Percentiles rank a stretch among this genome's conserved stretches.
phyloP scores from a whole-genome alignment of 2,888 invertebrate species.

The Timema podura region DNA sequence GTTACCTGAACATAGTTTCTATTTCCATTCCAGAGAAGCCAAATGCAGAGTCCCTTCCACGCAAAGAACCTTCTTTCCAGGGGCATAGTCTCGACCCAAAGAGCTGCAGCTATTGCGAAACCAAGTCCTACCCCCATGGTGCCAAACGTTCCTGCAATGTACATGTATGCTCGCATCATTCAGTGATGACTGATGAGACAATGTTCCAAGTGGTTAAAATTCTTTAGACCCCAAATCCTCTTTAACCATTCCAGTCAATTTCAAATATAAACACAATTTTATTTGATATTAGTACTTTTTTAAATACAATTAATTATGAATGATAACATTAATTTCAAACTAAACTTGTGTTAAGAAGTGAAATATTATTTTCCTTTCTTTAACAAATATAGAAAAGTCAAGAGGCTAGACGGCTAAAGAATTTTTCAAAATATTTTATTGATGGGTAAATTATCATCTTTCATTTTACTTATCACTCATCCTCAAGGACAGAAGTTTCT shows the following conservation, averaged over 20 bases:
- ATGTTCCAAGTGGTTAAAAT: no score
- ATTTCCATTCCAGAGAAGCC: slow-evolving; percentile 99
- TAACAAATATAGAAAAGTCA: background rate
- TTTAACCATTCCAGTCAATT: no score
- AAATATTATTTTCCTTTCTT: no score
- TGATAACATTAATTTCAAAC: no score
- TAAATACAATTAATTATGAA: no score
- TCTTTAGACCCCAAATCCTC: no score
- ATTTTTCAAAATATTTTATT: background rate
- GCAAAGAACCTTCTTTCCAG: slow-evolving; percentile 81
- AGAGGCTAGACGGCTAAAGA: background rate
- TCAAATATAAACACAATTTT: no score
- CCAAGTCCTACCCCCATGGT: slow-evolving; percentile 96
- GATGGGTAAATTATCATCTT: background rate
- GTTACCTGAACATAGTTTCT: slow-evolving; percentile 81
- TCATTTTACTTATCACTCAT: background rate
- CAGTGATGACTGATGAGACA: no score
- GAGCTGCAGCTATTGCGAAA: slow-evolving; percentile 87
- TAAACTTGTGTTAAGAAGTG: no score
- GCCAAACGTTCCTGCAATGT: slow-evolving; percentile 68
- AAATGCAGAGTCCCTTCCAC: slow-evolving; percentile 95
- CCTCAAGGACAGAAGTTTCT: background rate
- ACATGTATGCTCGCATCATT: no score
- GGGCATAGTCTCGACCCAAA: slow-evolving; percentile 81
- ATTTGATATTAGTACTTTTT: no score